Conservation (phyloP, 2,888 invertebrate genomes). For the Ariolimax columbianus region DNA sequence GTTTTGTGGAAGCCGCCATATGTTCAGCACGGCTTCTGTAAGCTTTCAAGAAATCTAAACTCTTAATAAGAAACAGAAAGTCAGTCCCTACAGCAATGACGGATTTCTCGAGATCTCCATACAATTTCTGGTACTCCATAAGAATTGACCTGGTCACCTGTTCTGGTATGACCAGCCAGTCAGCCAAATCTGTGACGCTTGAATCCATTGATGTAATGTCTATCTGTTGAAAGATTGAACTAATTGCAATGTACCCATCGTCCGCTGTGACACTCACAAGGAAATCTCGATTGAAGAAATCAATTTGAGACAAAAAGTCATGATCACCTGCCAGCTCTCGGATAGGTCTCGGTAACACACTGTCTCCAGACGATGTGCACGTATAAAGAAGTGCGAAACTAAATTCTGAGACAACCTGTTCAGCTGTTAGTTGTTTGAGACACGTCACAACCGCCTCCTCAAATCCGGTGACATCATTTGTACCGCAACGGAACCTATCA, state of each 20-base stretch:
- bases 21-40: not conserved
- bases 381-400: not conserved
- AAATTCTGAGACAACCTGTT: not conserved
- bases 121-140: not conserved
- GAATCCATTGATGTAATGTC: not conserved
- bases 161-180: not conserved
- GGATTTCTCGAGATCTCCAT: constrained; percentile 9
- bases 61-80: not conserved
- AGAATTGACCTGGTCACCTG: not conserved
- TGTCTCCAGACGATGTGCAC: no score
- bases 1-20: not conserved
- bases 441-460: not conserved
- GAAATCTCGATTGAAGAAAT: constrained; percentile 7
- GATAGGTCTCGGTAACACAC: not conserved
- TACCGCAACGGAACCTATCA: not conserved
- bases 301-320: not conserved
- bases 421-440: not conserved
- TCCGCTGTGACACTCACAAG: not conserved
- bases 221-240: not conserved
- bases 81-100: constrained; percentile 8
- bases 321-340: not conserved
- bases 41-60: not conserved
- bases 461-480: not conserved
- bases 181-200: not conserved
- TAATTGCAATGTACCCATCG: not conserved